Evolutionary conservation across 2,113 vertebrate species (phyloP).

Genomic region (Hiodon tergisus): DNA sequence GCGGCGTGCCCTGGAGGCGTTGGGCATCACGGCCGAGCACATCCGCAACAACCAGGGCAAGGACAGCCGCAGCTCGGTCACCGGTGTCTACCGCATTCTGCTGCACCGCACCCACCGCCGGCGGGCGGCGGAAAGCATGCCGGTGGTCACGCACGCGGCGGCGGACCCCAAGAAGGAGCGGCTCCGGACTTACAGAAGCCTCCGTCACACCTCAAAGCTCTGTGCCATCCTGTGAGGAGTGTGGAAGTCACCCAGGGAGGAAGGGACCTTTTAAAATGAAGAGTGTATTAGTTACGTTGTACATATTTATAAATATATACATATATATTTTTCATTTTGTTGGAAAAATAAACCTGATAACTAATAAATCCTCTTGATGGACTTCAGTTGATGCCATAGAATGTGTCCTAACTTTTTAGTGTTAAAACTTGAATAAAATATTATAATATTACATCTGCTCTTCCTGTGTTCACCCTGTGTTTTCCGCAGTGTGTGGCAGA

Average conservation of each 20-base stretch:
- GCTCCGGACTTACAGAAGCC: constrained; percentile 61
- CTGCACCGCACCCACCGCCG: constrained; percentile 80
- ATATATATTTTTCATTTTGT: constrained; percentile 10
- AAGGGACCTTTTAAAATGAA: neutral
- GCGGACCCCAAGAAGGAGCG: constrained; percentile 62
- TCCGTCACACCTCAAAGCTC: constrained; percentile 86
- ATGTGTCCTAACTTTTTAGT: too few species aligned
- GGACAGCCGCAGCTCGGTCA: constrained; percentile 82
- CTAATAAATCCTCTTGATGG: constrained; percentile 7
- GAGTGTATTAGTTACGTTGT: neutral
- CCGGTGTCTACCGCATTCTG: constrained; percentile 85
- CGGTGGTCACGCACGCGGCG: constrained; percentile 59
- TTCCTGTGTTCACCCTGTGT: too few species aligned
- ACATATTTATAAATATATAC: neutral
- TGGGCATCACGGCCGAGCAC: constrained; percentile 84
- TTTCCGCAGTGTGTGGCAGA: too few species aligned
- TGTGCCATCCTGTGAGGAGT: constrained; percentile 81
- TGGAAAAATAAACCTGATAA: constrained; percentile 11
- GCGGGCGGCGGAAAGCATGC: constrained; percentile 68
- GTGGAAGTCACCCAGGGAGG: neutral
- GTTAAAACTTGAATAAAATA: too few species aligned
- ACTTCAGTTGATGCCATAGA: neutral
- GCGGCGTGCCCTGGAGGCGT: constrained; percentile 65
- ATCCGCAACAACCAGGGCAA: constrained; percentile 81
- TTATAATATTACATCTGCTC: too few species aligned